These are phyloP conservation scores for Eulacestoma nigropectus DNA, from an alignment of 2,113 vertebrate species.

Conservation along the genomic window DNA sequence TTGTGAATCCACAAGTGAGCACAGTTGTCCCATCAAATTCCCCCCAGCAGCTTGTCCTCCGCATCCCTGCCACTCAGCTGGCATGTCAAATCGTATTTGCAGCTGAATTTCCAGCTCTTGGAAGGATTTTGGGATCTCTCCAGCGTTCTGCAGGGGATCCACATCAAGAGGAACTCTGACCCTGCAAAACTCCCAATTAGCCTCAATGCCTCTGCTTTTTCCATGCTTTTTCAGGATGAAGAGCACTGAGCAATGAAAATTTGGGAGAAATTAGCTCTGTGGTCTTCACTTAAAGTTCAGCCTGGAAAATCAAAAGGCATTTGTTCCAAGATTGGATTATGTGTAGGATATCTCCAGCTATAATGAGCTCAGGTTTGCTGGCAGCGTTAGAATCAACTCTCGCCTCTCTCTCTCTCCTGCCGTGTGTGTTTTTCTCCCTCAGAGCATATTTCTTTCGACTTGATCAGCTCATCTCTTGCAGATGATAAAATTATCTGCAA, in stretches of 20 bases:
- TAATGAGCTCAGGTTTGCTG: slow-evolving; percentile 34
- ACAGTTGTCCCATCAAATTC: background rate
- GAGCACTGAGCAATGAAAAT: background rate
- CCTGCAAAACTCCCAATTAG: background rate
- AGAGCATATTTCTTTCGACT: slow-evolving; percentile 17
- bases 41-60: background rate
- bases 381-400: background rate
- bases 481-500: slow-evolving; percentile 50
- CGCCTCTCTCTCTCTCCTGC: background rate
- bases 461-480: slow-evolving; percentile 36
- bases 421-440: background rate
- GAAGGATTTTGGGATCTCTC: background rate
- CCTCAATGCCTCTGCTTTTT: background rate
- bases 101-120: background rate
- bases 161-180: background rate
- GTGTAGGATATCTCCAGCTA: slow-evolving; percentile 9
- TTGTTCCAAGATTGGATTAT: background rate
- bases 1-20: background rate
- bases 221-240: background rate
- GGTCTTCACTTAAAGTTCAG: background rate
- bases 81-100: background rate
- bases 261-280: background rate
- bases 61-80: background rate
- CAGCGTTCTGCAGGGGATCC: background rate
- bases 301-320: background rate